Evolutionary conservation across 2,888 invertebrate genomes (phyloP).

Genomic region (Drosophila aldrichi): DNA sequence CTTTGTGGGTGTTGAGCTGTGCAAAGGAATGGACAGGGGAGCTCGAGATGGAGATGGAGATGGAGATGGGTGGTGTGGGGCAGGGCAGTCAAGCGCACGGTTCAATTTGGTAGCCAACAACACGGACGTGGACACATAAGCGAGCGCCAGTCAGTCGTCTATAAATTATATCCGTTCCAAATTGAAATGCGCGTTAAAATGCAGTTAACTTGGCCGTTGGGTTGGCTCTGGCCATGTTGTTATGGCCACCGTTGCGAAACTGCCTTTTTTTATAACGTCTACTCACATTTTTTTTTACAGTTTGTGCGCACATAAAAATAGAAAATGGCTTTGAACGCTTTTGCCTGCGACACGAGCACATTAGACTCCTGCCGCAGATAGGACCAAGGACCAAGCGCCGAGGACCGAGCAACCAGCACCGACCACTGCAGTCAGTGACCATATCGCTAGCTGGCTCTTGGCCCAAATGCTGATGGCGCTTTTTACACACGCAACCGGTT

Average conservation of each 20-base stretch:
- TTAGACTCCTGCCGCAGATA: conserved; percentile 60
- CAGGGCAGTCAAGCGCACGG: conserved; percentile 68
- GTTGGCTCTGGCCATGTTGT: conserved; percentile 67
- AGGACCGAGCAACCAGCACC: background rate
- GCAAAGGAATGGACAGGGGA: background rate
- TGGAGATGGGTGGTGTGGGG: background rate
- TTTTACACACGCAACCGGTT: conserved; percentile 55
- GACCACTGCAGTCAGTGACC: conserved; percentile 37
- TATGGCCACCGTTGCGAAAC: conserved; percentile 74
- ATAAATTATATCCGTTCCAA: conserved; percentile 85
- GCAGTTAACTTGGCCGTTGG: conserved; percentile 83
- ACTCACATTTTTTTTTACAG: conserved; percentile 65
- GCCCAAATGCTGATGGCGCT: conserved; percentile 69
- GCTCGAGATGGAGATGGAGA: background rate
- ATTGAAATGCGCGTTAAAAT: conserved; percentile 85
- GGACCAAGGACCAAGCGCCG: conserved; percentile 26
- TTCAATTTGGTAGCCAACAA: conserved; percentile 75
- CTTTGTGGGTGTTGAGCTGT: conserved; percentile 3
- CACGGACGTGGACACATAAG: conserved; percentile 64
- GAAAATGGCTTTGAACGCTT: conserved; percentile 73
- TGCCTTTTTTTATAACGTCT: conserved; percentile 73
- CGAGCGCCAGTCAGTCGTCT: conserved; percentile 83
- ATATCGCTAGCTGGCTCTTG: conserved; percentile 54
- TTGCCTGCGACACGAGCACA: conserved; percentile 65
- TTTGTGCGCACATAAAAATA: conserved; percentile 79